Percentiles rank a stretch among this genome's conserved stretches.
These are phyloP conservation scores for Palythoa caribaeorum DNA, from an alignment of 92 coral and sea anemone species.

Conservation along the genomic window DNA sequence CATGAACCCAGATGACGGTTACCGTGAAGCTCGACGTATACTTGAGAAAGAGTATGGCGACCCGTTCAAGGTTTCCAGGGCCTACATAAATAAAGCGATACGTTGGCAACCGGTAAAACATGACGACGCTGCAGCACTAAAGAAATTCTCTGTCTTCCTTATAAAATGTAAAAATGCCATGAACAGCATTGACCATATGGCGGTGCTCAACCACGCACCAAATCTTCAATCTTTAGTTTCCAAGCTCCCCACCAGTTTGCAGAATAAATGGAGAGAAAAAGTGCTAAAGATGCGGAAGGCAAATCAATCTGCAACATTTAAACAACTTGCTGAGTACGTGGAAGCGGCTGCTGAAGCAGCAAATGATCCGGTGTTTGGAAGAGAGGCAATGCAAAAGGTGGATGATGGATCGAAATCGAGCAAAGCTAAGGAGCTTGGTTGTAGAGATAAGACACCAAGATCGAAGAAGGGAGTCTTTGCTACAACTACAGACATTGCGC, in stretches of 20 bases:
- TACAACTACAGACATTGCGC: slow-evolving; percentile 17
- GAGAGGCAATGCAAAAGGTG: slow-evolving; percentile 17
- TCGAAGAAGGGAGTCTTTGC: slow-evolving; percentile 20
- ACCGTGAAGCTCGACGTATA: slow-evolving; percentile 56
- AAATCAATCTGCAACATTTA: slow-evolving; percentile 38
- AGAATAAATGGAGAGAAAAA: slow-evolving; percentile 66
- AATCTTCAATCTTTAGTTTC: slow-evolving; percentile 68
- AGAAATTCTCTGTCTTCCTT: slow-evolving; percentile 52
- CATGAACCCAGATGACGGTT: slow-evolving; percentile 59
- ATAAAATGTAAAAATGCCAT: slow-evolving; percentile 66
- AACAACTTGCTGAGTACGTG: slow-evolving; percentile 62
- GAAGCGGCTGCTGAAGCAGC: slow-evolving; percentile 70
- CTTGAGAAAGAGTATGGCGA: slow-evolving; percentile 68
- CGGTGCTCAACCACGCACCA: slow-evolving; percentile 63
- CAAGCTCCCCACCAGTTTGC: slow-evolving; percentile 56
- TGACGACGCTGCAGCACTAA: slow-evolving; percentile 49
- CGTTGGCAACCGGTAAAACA: slow-evolving; percentile 56
- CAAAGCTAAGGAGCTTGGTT: slow-evolving; percentile 18
- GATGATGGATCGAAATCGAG: slow-evolving; percentile 19
- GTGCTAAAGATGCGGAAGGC: slow-evolving; percentile 50
- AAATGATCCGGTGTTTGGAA: slow-evolving; percentile 65
- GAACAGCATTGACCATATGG: slow-evolving; percentile 54
- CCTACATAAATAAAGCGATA: slow-evolving; percentile 59
- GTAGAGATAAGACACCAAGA: slow-evolving; percentile 4
- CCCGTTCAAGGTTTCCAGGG: slow-evolving; percentile 65